Percentiles rank a stretch among this genome's conserved stretches.
These are phyloP conservation scores for Leptoteleia sp. DNA, from an alignment of 1,140 invertebrate species.

Conservation along the genomic window DNA sequence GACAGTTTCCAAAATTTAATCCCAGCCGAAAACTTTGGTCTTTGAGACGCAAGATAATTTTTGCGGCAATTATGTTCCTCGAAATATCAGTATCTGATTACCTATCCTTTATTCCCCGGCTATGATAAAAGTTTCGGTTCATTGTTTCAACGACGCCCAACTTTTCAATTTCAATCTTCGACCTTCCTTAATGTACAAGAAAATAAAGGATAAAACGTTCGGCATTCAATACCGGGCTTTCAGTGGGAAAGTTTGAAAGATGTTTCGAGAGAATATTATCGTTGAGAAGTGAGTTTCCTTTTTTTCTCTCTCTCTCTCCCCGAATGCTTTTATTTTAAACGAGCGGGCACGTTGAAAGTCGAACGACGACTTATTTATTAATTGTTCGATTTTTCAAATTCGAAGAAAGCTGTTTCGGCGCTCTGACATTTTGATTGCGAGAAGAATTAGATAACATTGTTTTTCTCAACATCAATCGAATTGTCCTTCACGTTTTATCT, in stretches of 20 bases:
- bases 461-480: too few relatives aligned
- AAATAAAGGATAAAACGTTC: constrained; percentile 29
- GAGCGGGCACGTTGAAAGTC: constrained; percentile 11
- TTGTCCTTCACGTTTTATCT: too few relatives aligned
- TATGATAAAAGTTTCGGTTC: constrained; percentile 33
- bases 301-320: constrained; percentile 13
- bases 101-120: constrained; percentile 8
- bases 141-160: constrained; percentile 35
- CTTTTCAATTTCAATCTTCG: constrained; percentile 52
- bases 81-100: constrained; percentile 38
- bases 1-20: too few relatives aligned
- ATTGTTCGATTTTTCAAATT: constrained; percentile 13
- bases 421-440: not conserved
- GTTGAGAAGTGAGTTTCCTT: constrained; percentile 7
- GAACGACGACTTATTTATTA: constrained; percentile 24
- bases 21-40: too few relatives aligned
- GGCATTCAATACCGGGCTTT: constrained; percentile 9
- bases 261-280: constrained; percentile 23
- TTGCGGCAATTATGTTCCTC: constrained; percentile 17
- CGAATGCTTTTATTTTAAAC: constrained; percentile 26
- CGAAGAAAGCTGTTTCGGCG: not conserved
- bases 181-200: constrained; percentile 34
- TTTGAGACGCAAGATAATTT: constrained; percentile 19
- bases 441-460: too few relatives aligned
- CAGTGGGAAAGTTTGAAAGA: constrained; percentile 22